Evolutionary conservation across 2,113 vertebrate genomes (phyloP).

Genomic region (Thamnophis sirtalis): DNA sequence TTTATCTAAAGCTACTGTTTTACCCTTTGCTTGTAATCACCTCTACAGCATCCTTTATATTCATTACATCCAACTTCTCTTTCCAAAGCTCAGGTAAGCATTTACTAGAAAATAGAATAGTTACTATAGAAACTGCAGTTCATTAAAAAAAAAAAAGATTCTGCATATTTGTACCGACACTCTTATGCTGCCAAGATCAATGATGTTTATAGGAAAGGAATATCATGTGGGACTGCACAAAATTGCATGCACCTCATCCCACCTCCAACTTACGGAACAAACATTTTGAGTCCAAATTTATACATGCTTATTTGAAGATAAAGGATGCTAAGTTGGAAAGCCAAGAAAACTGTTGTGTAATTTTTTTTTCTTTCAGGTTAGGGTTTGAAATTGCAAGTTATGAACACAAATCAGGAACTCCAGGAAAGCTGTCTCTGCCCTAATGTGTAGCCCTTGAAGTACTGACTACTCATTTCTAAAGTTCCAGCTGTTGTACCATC

Average conservation of each 20-base stretch:
- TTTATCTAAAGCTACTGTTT: neutral
- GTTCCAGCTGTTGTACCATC: neutral
- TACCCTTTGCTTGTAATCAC: slow-evolving; percentile 3
- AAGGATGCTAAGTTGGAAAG: neutral
- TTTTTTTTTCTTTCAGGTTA: neutral
- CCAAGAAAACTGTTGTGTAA: neutral
- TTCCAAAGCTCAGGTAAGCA: neutral
- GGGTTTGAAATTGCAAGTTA: neutral
- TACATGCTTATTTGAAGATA: neutral
- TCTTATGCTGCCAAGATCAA: neutral
- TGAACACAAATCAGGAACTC: neutral
- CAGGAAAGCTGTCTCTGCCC: neutral
- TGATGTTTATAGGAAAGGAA: neutral
- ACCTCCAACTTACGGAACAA: neutral
- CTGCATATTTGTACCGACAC: neutral
- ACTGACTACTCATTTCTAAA: neutral
- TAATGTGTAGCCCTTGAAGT: neutral
- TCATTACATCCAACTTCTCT: neutral
- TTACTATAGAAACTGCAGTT: slow-evolving; percentile 13
- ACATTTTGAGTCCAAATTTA: neutral
- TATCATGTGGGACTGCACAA: neutral
- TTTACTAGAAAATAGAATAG: neutral
- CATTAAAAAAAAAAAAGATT: neutral
- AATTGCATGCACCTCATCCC: neutral
- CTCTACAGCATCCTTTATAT: neutral